Base-by-base conservation (phyloP, 2,113 vertebrate genomes). In the Petrocephalus zakoni region DNA sequence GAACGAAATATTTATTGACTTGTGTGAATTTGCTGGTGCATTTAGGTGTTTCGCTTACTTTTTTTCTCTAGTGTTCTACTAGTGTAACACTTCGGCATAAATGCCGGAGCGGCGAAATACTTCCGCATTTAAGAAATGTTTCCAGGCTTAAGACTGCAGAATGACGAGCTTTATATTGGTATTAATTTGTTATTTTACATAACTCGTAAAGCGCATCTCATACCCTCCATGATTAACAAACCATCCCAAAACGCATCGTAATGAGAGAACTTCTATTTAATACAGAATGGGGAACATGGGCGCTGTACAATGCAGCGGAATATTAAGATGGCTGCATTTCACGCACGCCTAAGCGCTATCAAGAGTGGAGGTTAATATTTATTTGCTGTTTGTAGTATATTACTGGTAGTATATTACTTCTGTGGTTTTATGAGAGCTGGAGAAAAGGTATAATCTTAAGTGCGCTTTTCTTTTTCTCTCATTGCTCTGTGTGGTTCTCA, bases 401-500 rank as follows among this genome's bases (percentile, higher is more conserved):
- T n/a, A n/a, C n/a, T n/a, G 8, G 8, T 53, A 8, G 1, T 10
- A 13, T 53, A 10, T 53, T 53, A 53, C 2, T 53, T 53, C 52
- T 53, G 52, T 13, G 8, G 52, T 53, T 53, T 53, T 53, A 13
- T 53, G 52, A 53, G 58, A 25, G 58, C 58, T 64, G n/a, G 58
- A 2, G 58, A 25, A 11, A 25, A 64, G 61, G 25, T n/a, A 68
- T 68, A 29, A 68, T 68, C 13, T 17, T 17, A 78, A 78, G 72
- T 78, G 72, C 15, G 2, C 85, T 15, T n/a, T 17, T 51, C 17
- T 51, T 2, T 29, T 47, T 3, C 19, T 85, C 1, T 78, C 42
- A 42, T 42, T 78, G 29, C 8, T 15, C 34, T 88, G 58, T 83
- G 6, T 61, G 2, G 89, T 49, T 61, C n/a, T 0, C 68, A 97